phyloP scores from a whole-genome alignment of 2,888 invertebrate genomes.

The Cetonia aurata region DNA sequence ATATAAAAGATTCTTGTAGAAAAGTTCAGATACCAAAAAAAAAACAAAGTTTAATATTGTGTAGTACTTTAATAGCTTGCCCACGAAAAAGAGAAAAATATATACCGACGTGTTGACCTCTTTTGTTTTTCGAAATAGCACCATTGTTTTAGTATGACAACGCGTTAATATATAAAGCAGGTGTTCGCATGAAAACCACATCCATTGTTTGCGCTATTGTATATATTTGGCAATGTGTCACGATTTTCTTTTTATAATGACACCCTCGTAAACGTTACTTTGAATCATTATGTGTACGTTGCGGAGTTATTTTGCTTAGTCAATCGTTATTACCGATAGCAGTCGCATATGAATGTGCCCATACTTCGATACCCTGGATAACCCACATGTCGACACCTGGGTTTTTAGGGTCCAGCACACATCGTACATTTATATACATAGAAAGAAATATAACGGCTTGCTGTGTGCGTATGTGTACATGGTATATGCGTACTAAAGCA shows the following conservation, averaged over 20 bases:
- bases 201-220: constrained; percentile 28
- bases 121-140: constrained; percentile 35
- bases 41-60: neutral
- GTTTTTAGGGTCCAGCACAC: constrained; percentile 48
- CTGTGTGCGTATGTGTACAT: constrained; percentile 5
- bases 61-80: neutral
- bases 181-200: constrained; percentile 35
- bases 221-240: constrained; percentile 34
- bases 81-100: constrained; percentile 12
- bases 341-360: constrained; percentile 22
- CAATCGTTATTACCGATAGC: neutral
- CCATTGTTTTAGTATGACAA: constrained; percentile 40
- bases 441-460: constrained; percentile 55
- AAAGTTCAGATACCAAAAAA: too few relatives aligned
- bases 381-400: constrained; percentile 58
- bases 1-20: too few relatives aligned
- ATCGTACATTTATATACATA: constrained; percentile 38
- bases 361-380: constrained; percentile 47
- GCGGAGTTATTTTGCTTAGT: constrained; percentile 5
- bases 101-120: constrained; percentile 39
- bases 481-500: constrained; percentile 51
- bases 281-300: neutral
- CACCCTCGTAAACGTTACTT: constrained; percentile 4
- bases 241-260: constrained; percentile 14
- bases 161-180: constrained; percentile 33